A percentile compares a stretch with the other conserved stretches of the same genome.
Conservation (phyloP, 1,140 invertebrate species). For the Saccostrea glomerata region DNA sequence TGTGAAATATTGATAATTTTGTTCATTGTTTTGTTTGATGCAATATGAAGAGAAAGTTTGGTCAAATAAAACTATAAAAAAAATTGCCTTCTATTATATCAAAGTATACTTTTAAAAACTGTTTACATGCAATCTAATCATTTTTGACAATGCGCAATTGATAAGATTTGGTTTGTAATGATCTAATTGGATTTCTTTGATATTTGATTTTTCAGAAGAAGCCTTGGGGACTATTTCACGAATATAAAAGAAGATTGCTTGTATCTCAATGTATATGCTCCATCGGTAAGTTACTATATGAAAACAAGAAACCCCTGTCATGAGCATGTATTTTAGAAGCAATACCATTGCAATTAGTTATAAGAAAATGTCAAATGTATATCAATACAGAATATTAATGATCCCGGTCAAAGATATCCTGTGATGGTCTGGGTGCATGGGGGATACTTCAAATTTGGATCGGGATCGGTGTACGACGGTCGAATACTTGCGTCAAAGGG, state of each 20-base stretch:
- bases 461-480: slow-evolving; percentile 93
- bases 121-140: no score
- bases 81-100: no score
- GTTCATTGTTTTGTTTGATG: no score
- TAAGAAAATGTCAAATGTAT: no score
- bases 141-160: background rate
- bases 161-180: no score
- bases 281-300: background rate
- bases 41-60: no score
- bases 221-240: background rate
- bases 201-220: background rate
- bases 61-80: no score
- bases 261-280: slow-evolving; percentile 16
- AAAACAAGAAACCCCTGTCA: background rate
- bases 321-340: background rate
- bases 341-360: no score
- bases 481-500: slow-evolving; percentile 92
- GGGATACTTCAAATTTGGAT: slow-evolving; percentile 93
- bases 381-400: background rate
- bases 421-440: slow-evolving; percentile 98
- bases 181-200: background rate
- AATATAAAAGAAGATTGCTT: slow-evolving; percentile 3
- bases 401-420: slow-evolving; percentile 80
- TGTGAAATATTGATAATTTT: no score
- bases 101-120: no score